These are phyloP conservation scores for Sialis lutaria DNA, from an alignment of 2,888 invertebrate species.

Conservation along the genomic window DNA sequence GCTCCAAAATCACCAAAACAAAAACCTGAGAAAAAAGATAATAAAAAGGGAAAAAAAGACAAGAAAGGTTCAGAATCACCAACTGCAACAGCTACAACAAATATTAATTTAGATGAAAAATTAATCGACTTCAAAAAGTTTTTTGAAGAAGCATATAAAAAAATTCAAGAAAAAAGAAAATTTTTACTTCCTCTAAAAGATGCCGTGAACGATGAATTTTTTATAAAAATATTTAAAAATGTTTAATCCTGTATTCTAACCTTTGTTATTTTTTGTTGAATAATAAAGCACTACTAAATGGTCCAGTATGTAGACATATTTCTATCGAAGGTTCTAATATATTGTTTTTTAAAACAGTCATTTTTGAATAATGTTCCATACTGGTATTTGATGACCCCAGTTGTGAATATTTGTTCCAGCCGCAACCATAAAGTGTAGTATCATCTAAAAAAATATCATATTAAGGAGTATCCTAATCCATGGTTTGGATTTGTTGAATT, in stretches of 20 bases:
- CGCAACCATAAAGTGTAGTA: conserved; percentile 52
- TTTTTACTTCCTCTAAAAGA: not conserved
- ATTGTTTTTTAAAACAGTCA: conserved; percentile 8
- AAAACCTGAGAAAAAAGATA: no score
- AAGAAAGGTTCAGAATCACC: no score
- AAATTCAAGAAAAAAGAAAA: not conserved
- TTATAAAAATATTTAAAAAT: not conserved
- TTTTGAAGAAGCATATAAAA: not conserved
- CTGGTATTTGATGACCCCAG: conserved; percentile 31
- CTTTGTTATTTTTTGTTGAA: not conserved
- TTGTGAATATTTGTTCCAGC: conserved; percentile 72
- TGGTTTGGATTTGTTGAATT: not conserved
- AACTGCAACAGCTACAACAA: no score
- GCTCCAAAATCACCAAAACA: not conserved
- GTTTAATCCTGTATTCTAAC: not conserved
- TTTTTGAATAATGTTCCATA: conserved; percentile 17
- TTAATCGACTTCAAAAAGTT: not conserved
- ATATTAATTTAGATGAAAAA: not conserved
- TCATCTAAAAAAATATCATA: conserved; percentile 30
- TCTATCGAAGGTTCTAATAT: not conserved
- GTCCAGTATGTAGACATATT: not conserved
- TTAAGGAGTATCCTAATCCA: not conserved
- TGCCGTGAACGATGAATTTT: not conserved
- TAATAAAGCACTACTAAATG: not conserved
- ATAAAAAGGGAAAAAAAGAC: no score